Percentiles rank a stretch among this genome's conserved stretches.
phyloP scores from a whole-genome alignment of 2,113 vertebrate genomes.

The Myiozetetes cayanensis region DNA sequence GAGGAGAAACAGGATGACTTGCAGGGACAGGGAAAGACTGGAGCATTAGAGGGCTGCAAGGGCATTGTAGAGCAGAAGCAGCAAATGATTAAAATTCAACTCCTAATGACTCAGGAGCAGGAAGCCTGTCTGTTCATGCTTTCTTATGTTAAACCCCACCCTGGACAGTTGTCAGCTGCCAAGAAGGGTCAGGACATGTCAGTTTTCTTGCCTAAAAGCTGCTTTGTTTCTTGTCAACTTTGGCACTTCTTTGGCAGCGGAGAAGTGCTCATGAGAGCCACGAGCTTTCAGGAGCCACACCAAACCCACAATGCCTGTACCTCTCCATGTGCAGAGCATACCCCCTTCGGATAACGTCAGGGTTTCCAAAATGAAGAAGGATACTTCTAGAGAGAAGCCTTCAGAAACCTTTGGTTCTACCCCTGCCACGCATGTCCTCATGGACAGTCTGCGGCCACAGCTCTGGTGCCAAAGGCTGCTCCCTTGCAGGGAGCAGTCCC shows the following conservation, averaged over 20 bases:
- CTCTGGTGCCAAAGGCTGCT: neutral
- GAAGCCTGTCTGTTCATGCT: neutral
- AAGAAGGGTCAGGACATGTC: neutral
- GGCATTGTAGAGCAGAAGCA: neutral
- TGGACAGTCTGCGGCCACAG: neutral
- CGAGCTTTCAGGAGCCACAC: neutral
- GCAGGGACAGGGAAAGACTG: neutral
- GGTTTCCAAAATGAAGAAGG: neutral
- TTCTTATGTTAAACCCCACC: neutral
- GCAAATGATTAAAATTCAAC: neutral
- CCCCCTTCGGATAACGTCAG: neutral
- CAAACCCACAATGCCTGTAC: fast-evolving
- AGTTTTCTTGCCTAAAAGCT: neutral
- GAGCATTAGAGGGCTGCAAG: neutral
- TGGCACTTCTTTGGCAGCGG: neutral
- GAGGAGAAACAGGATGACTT: neutral
- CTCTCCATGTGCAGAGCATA: fast-evolving
- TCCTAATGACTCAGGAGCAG: neutral
- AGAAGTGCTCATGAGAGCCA: fast-evolving
- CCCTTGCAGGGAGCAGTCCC: neutral
- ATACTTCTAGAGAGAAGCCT: neutral
- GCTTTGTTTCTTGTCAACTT: neutral
- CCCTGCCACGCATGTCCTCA: fast-evolving
- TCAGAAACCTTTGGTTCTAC: neutral
- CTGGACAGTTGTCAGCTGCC: neutral